Base-by-base conservation (phyloP, 2,113 vertebrate genomes). In the Ochotona princeps region DNA sequence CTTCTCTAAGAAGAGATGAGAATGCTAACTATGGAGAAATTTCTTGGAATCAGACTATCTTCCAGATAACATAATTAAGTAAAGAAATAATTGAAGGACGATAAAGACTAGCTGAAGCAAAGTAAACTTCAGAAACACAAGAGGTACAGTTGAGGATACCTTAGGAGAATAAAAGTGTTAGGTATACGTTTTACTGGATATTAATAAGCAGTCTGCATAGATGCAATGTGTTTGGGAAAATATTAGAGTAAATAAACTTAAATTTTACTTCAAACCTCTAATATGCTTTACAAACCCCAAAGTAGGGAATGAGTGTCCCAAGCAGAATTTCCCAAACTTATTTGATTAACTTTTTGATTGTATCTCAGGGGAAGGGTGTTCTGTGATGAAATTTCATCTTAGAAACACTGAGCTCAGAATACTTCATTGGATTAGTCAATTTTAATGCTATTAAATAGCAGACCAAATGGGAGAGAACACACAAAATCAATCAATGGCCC, bases 81-180 rank as follows among this genome's bases (percentile, higher is more conserved):
- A 74, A 89, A 69, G 10, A 70, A 84, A 74, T 60, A 10, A 38
- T 38, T 67, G 66, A 87, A 78, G 28, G 49, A 82, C 49, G 12
- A 44, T 15, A 76, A 83, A 83, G 4, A 38, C 49, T 73, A 90
- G 5, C 14, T 38, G 25, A 81, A 93, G 35, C 51, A 70, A 72
- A 86, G 49, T 47, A n/a, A 87, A 83, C 81, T 93, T 95, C 51
- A 73, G 30, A 89, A 92, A 94, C 73, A 83, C 21, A 26, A 4
- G 30, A 79, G 15, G 2, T 8, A 85, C 25, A 51, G 76, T 91
- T 60, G 7, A 26, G 25, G 25, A 76, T 91, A 61, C 32, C 30
- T 67, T 30, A 61, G 47, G 20, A 0, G 21, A 79, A 79, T 66
- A 70, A 88, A 89, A 67, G 38, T 83, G 3, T 66, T 72, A 74